Evolutionary conservation across 2,797 vertebrate genomes (phyloP), one percentile per base, ranked within the genome.

Genomic region (Notolepis coatsorum): DNA sequence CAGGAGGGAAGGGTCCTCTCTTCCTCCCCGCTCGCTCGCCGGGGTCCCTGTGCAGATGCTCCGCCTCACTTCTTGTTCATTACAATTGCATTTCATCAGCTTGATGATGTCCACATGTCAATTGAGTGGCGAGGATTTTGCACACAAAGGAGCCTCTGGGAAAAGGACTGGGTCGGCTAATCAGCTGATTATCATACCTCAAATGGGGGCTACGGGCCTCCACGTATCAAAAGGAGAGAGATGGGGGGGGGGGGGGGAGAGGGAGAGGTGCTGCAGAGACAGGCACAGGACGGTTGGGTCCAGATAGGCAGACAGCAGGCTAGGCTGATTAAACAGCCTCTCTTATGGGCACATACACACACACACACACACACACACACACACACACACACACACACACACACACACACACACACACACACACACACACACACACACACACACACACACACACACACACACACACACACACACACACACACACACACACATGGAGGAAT

Each of bases 91-190:
- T 99, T 99, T 99, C 96, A 98, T 99, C 97, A 99, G 96, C 96
- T 97, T 98, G 96, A 99, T 98, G 97, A 99, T 98, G 97, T 99
- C 98, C 97, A 98, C 97, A 97, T 97, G 98, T 98, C 98, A 99
- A 97, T 96, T 97, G 97, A 97, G 93, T 93, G 95, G n/a, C 91
- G 96, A 96, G 95, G 97, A 95, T 97, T 98, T 96, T 98, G 95
- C 96, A 97, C 98, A 98, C 96, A 98, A 98, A 98, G 95, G 93
- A 99, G 94, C 97, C 97, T 96, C 93, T 91, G 97, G 97, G 97
- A 98, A 96, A 97, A 97, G 92, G 92, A 96, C 95, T 97, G 94
- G 93, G 91, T 94, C 89, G 94, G 95, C 96, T 98, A 99, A 99
- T 98, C 97, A 99, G 95, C 96, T 99, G 97, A 99, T 99, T 99